phyloP scores from a whole-genome alignment of 2,113 vertebrate genomes.

The Ptychochromis oligacanthus region DNA sequence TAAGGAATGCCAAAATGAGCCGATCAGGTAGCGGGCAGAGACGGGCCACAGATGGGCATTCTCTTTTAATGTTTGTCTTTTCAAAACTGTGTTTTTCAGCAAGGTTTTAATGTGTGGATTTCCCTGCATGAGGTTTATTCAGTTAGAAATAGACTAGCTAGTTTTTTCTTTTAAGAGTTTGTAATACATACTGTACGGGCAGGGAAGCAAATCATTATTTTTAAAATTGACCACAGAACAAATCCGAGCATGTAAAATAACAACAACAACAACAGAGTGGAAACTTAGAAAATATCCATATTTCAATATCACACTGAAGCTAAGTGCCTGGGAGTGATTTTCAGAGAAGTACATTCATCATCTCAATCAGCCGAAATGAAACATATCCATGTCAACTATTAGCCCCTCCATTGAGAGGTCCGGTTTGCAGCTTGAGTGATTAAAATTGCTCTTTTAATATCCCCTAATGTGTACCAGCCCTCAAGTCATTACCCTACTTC shows the following conservation, averaged over 20 bases:
- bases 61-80: not conserved
- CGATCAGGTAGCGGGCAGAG: slow-evolving; percentile 18
- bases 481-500: slow-evolving; percentile 77
- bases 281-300: slow-evolving; percentile 7
- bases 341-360: slow-evolving; percentile 68
- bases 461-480: slow-evolving; percentile 80
- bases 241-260: slow-evolving; percentile 20
- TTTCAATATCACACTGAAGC: not conserved
- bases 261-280: not conserved
- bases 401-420: slow-evolving; percentile 60
- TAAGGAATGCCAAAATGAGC: slow-evolving; percentile 1
- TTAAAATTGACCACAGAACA: not conserved
- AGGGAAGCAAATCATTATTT: not conserved
- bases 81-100: not conserved
- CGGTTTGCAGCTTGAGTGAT: slow-evolving; percentile 76
- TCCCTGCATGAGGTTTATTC: not conserved
- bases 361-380: slow-evolving; percentile 76
- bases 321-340: slow-evolving; percentile 68
- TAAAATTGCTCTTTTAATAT: slow-evolving; percentile 81
- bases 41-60: not conserved
- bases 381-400: slow-evolving; percentile 76
- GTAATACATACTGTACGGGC: not conserved
- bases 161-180: no score
- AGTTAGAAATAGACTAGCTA: not conserved
- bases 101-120: not conserved